Evolutionary conservation across 2,113 vertebrate genomes (phyloP), one percentile per base, ranked within the genome.

Genomic region (Grammomys dolichurus): DNA sequence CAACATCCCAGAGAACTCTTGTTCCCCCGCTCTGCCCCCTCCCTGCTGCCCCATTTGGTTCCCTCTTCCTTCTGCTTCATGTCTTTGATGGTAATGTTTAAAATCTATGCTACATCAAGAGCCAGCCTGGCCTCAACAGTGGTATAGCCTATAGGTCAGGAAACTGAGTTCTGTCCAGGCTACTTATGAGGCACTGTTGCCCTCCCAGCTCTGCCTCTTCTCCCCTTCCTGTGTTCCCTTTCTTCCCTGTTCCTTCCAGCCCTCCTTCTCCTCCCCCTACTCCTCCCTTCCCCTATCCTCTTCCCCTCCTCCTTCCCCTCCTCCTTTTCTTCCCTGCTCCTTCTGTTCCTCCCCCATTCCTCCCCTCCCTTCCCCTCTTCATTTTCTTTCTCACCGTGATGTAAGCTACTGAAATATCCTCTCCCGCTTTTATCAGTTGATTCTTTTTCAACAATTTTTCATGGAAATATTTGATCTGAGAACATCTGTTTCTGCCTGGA

Each of bases 381-480:
- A 17, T 56, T 10, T 31, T 77, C 46, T 24, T 76, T 58, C 73
- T 70, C 11, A 24, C 63, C 17, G 10, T 26, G 48, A 72, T 11
- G 54, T 1, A 26, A 90, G 76, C 92, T 63, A 3, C 58, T 4
- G 72, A 95, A 92, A 65, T 36, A 78, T 58, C 88, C 65, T 51
- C 65, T n/a, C 28, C 46, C 92, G 26, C 73, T 78, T 60, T 94
- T 56, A 73, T 95, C 94, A 91, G 90, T 82, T 93, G 93, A 69
- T 92, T 91, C 92, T 76, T 56, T 82, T 76, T 17, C 56, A 87
- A 60, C 33, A 31, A 3, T 89, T 89, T 92, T 78, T 77, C 81
- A 65, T 28, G 69, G 96, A 94, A 96, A 95, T 91, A 84, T 95
- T 97, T 96, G 89, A 93, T 96, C 88, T 72, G 8, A 26, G 95